Evolutionary conservation across 2,888 invertebrate species (phyloP).

Genomic region (Ischnus inquisitorius): DNA sequence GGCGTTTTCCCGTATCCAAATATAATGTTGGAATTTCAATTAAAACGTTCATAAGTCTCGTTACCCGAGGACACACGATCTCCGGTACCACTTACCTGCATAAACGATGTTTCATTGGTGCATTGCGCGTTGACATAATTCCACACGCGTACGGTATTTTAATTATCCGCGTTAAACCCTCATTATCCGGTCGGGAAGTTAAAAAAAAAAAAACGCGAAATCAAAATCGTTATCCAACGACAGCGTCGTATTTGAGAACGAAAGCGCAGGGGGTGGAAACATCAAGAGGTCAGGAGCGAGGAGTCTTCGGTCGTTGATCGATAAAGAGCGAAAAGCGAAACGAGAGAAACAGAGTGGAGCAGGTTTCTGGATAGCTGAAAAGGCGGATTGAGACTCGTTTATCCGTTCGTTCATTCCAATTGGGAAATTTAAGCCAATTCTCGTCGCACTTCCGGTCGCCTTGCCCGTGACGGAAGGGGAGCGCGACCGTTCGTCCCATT

Average conservation of each 20-base stretch:
- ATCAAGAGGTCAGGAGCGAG: conserved; percentile 3
- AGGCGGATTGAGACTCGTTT: conserved; percentile 60
- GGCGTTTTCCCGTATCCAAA: conserved; percentile 19
- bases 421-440: conserved; percentile 59
- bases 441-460: conserved; percentile 43
- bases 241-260: not conserved
- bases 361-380: conserved; percentile 26
- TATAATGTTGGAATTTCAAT: conserved; percentile 54
- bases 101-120: conserved; percentile 62
- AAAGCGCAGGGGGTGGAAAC: not conserved
- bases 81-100: conserved; percentile 36
- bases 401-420: conserved; percentile 54
- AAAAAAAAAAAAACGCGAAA: not conserved
- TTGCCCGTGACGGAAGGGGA: conserved; percentile 1
- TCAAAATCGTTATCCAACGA: not conserved
- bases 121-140: conserved; percentile 24
- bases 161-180: conserved; percentile 54
- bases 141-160: conserved; percentile 2
- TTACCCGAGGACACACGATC: not conserved
- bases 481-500: conserved; percentile 38
- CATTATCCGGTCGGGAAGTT: conserved; percentile 24
- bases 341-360: conserved; percentile 26
- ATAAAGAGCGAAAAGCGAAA: conserved; percentile 28
- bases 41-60: conserved; percentile 60
- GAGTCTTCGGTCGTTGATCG: conserved; percentile 27